Evolutionary conservation across 2,888 invertebrate species (phyloP), one percentile per base, ranked within the genome.

Genomic region (Diaperis boleti): DNA sequence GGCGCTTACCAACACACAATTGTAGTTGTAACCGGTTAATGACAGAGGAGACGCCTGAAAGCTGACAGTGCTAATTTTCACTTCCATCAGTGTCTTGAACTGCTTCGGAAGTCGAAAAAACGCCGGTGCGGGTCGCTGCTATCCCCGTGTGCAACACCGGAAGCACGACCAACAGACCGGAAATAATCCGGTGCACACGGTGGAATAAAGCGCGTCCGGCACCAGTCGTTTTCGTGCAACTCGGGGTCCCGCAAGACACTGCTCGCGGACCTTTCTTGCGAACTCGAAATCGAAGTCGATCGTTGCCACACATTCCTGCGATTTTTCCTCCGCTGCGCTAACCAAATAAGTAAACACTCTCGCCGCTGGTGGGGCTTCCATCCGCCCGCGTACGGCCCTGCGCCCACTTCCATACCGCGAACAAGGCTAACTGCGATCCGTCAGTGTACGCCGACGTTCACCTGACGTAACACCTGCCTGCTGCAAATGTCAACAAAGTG

Each of bases 391-490:
- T 77, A 74, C 77, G 77, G 70, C 78, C 78, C 78, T 77, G 78
- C 68, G 68, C 74, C 76, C 73, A 76, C 55, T 44, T 39, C 37
- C 52, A 55, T 74, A 72, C 66, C 64, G 64, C 67, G 69, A 74
- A 71, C 74, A 71, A 76, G 74, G 74, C 74, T 72, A 70, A 72
- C 68, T 65, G 61, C 64, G 68, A 71, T 61, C 64, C 66, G 66
- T 75, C 78, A 79, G 79, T 79, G 73, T 69, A 67, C 72, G 68
- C 74, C 78, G 76, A 76, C 76, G 72, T 76, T 78, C 78, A 80
- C 79, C 78, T 79, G 79, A 75, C 75, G 79, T 72, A 78, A 77
- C 80, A 78, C 78, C 78, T 78, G 78, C 71, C 72, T 59, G 47
- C 49, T 49, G 60, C 44, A 50, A 57, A 62, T 62, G 62, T 56